Evolutionary conservation across 2,113 vertebrate genomes (phyloP), one percentile per base, ranked within the genome.

Genomic region (Perca schrenkii): DNA sequence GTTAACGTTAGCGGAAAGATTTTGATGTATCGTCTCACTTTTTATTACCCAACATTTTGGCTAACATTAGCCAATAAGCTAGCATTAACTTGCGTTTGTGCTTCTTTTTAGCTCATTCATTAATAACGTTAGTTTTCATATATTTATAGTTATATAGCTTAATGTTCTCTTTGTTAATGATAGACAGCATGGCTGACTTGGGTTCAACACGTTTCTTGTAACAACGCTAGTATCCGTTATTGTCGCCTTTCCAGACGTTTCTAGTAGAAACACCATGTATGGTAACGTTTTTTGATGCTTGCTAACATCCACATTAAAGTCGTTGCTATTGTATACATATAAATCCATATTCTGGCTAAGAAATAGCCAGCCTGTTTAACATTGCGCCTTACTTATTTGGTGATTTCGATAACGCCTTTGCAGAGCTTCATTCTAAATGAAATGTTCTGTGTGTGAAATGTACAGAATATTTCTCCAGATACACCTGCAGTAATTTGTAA

Each of bases 191-290:
- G 11, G 0, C 58, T 70, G 4, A 13, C 21, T 17, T 21, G 4
- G 6, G 13, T 13, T 52, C 3, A 7, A 28, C 22, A 21, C 43
- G 22, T 65, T 47, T 60, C 36, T 19, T 6, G 1, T 10, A 65
- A 22, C 8, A 36, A 28, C 12, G 21, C 1, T 22, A 21, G 4
- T 21, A 12, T 53, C 15, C 4, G 17, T 74, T 57, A 22, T 63
- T 75, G 3, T 2, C 16, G 43, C 6, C 58, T 82, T 90, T 89
- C 84, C 7, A 69, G 80, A 93, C 86, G 81, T 86, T 86, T 89
- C 87, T 53, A 1, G 0, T 10, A 54, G 58, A n/a, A 57, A 17
- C 25, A 8, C 21, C 8, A 49, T 17, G 6, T 46, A 7, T 36
- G 15, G 67, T 70, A 19, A 54, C 58, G 47, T 64, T 21, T 31